Conservation (phyloP, 2,888 invertebrate species). For the Acleris literana region DNA sequence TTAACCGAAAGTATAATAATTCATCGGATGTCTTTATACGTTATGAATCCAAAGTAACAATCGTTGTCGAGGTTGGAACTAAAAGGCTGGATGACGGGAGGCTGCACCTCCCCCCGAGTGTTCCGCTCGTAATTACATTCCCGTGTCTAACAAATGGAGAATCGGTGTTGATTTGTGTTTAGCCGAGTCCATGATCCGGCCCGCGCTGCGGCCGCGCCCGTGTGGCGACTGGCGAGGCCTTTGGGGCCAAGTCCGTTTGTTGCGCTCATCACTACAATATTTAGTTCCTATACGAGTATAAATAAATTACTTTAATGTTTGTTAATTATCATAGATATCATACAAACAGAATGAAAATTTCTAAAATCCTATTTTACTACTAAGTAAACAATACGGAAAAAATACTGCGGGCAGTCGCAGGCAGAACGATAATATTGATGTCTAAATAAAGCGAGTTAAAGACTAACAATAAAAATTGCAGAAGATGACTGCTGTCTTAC, state of each 20-base stretch:
- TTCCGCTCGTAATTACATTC: slow-evolving; percentile 84
- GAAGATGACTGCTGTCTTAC: no score
- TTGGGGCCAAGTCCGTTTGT: slow-evolving; percentile 11
- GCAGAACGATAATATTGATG: no score
- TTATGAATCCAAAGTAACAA: slow-evolving; percentile 73
- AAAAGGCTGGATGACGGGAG: slow-evolving; percentile 78
- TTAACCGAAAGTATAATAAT: not conserved
- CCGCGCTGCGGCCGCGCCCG: slow-evolving; percentile 29
- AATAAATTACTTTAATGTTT: no score
- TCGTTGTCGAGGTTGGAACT: slow-evolving; percentile 75
- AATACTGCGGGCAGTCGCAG: no score
- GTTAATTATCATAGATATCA: no score
- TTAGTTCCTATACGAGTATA: no score
- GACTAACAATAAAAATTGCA: no score
- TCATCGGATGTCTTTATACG: slow-evolving; percentile 52
- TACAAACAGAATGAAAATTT: no score
- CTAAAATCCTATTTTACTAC: no score
- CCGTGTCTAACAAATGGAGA: slow-evolving; percentile 85
- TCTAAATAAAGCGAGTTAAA: no score
- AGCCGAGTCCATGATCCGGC: slow-evolving; percentile 72
- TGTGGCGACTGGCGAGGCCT: slow-evolving; percentile 29
- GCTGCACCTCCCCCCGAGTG: slow-evolving; percentile 65
- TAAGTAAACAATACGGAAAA: no score
- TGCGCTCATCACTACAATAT: no score
- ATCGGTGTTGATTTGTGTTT: slow-evolving; percentile 85